Conservation (phyloP, 2,888 invertebrate genomes). For the Elmis aenea region DNA sequence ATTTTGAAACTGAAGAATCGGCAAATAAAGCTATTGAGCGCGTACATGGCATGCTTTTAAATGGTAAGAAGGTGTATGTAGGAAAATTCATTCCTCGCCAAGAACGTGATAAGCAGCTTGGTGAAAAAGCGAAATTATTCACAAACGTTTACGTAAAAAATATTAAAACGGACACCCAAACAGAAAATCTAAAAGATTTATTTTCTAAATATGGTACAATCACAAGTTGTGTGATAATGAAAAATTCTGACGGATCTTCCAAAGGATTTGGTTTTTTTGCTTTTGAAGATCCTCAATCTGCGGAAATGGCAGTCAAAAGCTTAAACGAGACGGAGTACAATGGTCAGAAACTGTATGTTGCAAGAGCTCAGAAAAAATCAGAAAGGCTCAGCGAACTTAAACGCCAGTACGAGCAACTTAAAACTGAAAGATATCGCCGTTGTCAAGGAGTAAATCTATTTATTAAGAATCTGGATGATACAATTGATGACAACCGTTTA, state of each 20-base stretch:
- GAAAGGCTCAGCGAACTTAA: constrained; percentile 95
- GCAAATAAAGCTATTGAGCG: constrained; percentile 96
- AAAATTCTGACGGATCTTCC: constrained; percentile 84
- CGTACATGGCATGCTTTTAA: constrained; percentile 97
- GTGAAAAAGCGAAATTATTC: constrained; percentile 91
- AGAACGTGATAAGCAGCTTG: constrained; percentile 94
- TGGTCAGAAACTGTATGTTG: constrained; percentile 79
- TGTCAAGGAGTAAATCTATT: constrained; percentile 65
- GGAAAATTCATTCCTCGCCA: constrained; percentile 97
- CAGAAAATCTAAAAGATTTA: constrained; percentile 82
- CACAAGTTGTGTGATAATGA: constrained; percentile 89
- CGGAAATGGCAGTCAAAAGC: constrained; percentile 87
- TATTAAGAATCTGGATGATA: constrained; percentile 68
- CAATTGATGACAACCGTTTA: constrained; percentile 61
- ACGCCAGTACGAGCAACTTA: constrained; percentile 90
- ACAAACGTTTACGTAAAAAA: constrained; percentile 99
- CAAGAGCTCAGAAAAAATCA: constrained; percentile 96
- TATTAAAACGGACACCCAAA: constrained; percentile 87
- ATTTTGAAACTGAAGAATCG: constrained; percentile 97
- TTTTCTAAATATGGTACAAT: constrained; percentile 90
- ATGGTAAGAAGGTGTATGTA: constrained; percentile 96
- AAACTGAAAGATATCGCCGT: constrained; percentile 78
- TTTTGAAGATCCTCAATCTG: constrained; percentile 92
- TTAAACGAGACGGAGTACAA: constrained; percentile 83
- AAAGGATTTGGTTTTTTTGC: constrained; percentile 99